Evolutionary conservation across 2,113 vertebrate genomes (phyloP), one percentile per base, ranked within the genome.

Genomic region (Catharus bicknelli): DNA sequence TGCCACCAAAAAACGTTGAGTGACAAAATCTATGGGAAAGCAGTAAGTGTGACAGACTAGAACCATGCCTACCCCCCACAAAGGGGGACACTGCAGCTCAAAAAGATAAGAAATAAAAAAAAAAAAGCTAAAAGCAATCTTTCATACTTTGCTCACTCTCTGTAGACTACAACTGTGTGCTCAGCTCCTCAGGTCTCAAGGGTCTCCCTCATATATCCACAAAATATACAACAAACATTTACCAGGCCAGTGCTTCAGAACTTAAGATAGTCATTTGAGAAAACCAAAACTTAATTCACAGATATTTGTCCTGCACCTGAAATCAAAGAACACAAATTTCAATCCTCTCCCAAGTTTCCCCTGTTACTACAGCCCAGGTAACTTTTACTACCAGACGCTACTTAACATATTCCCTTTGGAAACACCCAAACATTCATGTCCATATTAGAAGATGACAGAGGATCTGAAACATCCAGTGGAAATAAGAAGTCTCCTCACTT

Each of bases 61-160:
- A 91, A 17, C 10, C 16, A 29, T 16, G 21, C 14, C 47, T 20
- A 30, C 1, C 13, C 6, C 23, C 16, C 10, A 36, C 5, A 3
- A 62, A 25, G 51, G 5, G 22, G 22, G 8, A 63, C 8, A 54
- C 13, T 30, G 19, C 27, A 48, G 30, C 53, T 67, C 43, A 29
- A 62, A 75, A 40, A 27, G n/a, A 16, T 0, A 4, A 69, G 4
- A 11, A 72, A 4, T 4, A 1, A 43, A 53, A 7, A 25, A 45
- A 5, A 23, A 75, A 69, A 47, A 22, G 1, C 5, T 8, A 34
- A 36, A 59, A 62, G 6, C n/a, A 80, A 53, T 16, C 7, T 76
- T 70, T 36, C 11, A 42, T 2, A 25, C 4, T 75, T 55, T 55
- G 34, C 34, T 86, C 25, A 30, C 29, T 51, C 42, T 54, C 38